These are phyloP conservation scores for Stramonita haemastoma DNA, from an alignment of 2,888 invertebrate genomes.

Conservation along the genomic window DNA sequence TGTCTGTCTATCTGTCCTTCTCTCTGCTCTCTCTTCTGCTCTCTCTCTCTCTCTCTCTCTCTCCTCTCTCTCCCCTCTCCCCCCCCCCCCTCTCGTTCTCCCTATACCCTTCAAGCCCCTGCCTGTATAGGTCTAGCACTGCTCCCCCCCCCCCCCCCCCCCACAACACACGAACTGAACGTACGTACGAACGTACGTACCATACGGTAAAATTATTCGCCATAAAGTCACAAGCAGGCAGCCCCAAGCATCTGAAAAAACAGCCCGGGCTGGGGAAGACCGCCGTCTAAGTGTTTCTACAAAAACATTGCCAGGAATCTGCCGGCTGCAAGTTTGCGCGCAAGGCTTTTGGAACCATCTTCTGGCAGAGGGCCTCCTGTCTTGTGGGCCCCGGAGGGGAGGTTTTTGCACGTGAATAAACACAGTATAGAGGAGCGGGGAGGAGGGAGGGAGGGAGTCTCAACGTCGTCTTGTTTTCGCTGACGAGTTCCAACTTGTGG, in stretches of 20 bases:
- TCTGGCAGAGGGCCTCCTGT: too few relatives aligned
- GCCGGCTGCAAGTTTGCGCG: slow-evolving; percentile 4
- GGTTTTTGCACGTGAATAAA: too few relatives aligned
- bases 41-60: neutral
- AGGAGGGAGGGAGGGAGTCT: too few relatives aligned
- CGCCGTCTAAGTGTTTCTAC: slow-evolving; percentile 34
- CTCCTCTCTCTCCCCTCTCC: neutral
- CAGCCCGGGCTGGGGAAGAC: too few relatives aligned
- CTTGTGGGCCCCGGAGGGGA: too few relatives aligned
- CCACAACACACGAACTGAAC: neutral
- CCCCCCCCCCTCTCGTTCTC: neutral
- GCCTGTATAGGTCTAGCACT: neutral
- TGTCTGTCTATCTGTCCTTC: neutral
- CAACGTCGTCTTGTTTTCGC: too few relatives aligned
- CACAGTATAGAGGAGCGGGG: too few relatives aligned
- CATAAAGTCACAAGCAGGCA: too few relatives aligned
- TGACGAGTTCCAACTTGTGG: too few relatives aligned
- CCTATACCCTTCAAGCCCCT: neutral
- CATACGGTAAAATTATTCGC: neutral
- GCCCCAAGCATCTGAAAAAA: too few relatives aligned
- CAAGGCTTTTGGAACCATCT: neutral
- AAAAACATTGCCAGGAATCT: slow-evolving; percentile 25
- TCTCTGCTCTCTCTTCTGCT: neutral
- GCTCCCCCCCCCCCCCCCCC: neutral
- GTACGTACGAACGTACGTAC: neutral